Evolutionary conservation across 2,888 invertebrate species (phyloP), one percentile per base, ranked within the genome.

Genomic region (Coecobrya sp.): DNA sequence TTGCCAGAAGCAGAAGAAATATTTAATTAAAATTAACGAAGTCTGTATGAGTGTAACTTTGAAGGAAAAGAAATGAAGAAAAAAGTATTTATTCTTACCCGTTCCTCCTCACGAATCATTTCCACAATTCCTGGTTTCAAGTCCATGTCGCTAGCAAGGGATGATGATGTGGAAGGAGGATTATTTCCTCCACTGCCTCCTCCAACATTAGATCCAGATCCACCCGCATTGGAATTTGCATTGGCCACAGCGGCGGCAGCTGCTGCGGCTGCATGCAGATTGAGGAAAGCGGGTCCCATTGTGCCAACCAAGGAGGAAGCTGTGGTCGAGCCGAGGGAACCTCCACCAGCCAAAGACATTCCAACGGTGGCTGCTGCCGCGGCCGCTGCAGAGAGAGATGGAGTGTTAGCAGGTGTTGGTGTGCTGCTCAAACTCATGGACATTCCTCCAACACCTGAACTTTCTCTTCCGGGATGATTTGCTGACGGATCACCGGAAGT

Each of bases 21-120:
- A 76, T 92, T 87, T 92, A 92, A 92, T 92, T 88, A 84, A 88
- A 87, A 84, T 88, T 88, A 73, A 55, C 76, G n/a, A 85, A 84
- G 27, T 19, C 19, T 27, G 30, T 27, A 25, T 62, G 19, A 25
- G 62, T 62, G 22, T 36, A 36, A 36, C 2, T 36, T 36, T n/a
- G 7, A 7, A 59, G 59, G 59, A 7, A 19, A 59, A 59, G 19
- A n/a, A 59, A 59, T 55, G 36, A 85, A 89, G n/a, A 81, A 88
- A 65, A 27, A 25, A 42, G 79, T 7, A 10, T 42, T n/a, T n/a
- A n/a, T 5, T 79, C 98, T 98, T 96, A 98, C 98, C 98, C 98
- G 97, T 97, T 98, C 98, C 96, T 98, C 98, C 97, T 98, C 98
- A 96, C 98, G 97, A 96, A 98, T 98, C 98, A 98, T 98, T 97